Base-by-base conservation (phyloP, 2,113 vertebrate genomes). In the Lanius collurio region DNA sequence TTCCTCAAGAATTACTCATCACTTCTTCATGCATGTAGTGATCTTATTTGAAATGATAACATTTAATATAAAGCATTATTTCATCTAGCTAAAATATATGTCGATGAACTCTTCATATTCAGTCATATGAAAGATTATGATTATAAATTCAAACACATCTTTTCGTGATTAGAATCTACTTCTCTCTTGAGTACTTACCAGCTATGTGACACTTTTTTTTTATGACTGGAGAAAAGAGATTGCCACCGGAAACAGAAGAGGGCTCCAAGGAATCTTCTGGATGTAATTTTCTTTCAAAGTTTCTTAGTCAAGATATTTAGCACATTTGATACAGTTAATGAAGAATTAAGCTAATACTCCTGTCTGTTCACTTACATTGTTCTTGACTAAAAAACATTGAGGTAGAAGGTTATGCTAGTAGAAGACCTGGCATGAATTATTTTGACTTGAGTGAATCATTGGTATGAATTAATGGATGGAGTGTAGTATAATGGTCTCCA, bases 121-220 rank as follows among this genome's bases (percentile, higher is more conserved):
- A 78, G 20, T 41, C 49, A 59, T 42, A 53, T 33, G 57, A 87
- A 93, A 35, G 16, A 68, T 87, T 94, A 70, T 46, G 62, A 83
- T 87, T 85, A 69, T 30, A 89, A 93, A 87, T 95, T 82, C 64
- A 95, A 94, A 52, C 15, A 75, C 22, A 60, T 60, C 7, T n/a
- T 87, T 89, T 87, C 53, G 41, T 87, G 3, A 96, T 91, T 76
- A 91, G 70, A 79, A 76, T 30, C 18, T 82, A 50, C 57, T 87
- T 89, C 62, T 79, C 18, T 77, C 41, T 88, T 64, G 41, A 89
- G 59, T 89, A n/a, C 26, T 91, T 62, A 83, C 15, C n/a, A 65
- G 28, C 30, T 56, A 8, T 53, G 16, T 28, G 18, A 49, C 22
- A 2, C 42, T 62, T 56, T 59, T 57, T 70, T 76, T 74, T 65